Conservation (phyloP, 2,888 invertebrate genomes). For the Busseola fusca region DNA sequence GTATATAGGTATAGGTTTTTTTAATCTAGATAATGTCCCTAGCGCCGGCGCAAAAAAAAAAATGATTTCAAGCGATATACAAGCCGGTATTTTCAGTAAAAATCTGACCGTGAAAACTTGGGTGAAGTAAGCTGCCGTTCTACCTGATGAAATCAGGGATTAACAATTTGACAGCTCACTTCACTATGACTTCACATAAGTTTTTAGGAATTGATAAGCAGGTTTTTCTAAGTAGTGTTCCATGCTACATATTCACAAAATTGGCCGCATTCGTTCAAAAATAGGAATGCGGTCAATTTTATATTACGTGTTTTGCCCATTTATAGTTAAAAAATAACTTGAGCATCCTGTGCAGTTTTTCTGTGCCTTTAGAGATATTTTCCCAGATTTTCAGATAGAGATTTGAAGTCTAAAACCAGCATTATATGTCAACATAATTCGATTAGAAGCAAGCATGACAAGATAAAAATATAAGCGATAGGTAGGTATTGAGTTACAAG, state of each 20-base stretch:
- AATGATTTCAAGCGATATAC: not conserved
- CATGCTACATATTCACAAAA: not conserved
- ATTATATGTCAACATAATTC: not conserved
- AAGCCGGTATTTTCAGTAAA: not conserved
- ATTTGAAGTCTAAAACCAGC: not conserved
- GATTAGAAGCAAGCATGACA: constrained; percentile 5
- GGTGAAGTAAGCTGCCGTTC: not conserved
- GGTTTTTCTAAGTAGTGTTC: not conserved
- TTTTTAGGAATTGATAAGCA: not conserved
- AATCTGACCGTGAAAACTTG: not conserved
- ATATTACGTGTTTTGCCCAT: not conserved
- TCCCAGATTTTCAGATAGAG: not conserved
- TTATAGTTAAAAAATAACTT: not conserved
- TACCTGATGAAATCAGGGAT: not conserved
- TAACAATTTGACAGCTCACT: not conserved
- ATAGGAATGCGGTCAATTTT: not conserved
- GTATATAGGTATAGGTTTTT: too few relatives aligned
- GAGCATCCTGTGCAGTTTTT: not conserved
- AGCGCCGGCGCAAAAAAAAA: not conserved
- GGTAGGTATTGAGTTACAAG: constrained; percentile 2
- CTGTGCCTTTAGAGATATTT: too few relatives aligned
- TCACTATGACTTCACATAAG: not conserved
- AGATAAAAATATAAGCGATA: constrained; percentile 14
- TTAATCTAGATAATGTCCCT: not conserved
- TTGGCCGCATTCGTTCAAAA: not conserved